Evolutionary conservation across 2,113 vertebrate genomes (phyloP), one percentile per base, ranked within the genome.

Genomic region (Lanius collurio): DNA sequence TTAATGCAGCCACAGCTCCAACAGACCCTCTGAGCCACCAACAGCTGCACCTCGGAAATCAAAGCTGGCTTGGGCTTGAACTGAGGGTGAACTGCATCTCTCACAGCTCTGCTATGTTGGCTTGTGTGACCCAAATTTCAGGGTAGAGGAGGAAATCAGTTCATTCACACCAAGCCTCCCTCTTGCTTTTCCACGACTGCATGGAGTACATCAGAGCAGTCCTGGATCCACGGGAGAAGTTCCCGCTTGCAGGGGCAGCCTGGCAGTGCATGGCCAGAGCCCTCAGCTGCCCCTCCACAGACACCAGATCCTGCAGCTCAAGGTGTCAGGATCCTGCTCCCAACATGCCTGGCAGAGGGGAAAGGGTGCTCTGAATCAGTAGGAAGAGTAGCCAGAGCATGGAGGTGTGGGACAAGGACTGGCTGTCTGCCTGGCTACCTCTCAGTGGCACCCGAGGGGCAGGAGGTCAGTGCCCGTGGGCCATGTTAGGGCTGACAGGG

Each of bases 81-180:
- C n/a, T 2, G 2, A 71, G 52, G 31, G 11, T 30, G 78, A 83
- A 46, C 64, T 28, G 3, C 75, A 50, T 30, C 82, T 44, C 28
- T 30, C 78, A 1, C 74, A 57, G 89, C 78, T 74, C 94, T 53
- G 94, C 46, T 50, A 1, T 28, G 46, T 2, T 41, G 59, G 85
- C 24, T 67, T 37, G 68, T 0, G 24, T 88, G 94, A 95, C 95
- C 87, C 93, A 91, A 49, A 95, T 91, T 88, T 82, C 93, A 47
- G 70, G 91, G 46, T 49, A 64, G 78, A 62, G 50, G 67, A 87
- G 55, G 93, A 89, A 89, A 74, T 6, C 20, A 2, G 89, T 77
- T 95, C 93, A 83, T 91, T 94, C 93, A 95, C 82, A 88, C 50
- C 30, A 18, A 76, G 64, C 82, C 84, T 89, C 78, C 60, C 78